phyloP scores from a whole-genome alignment of 2,113 vertebrate genomes.

The Octodon degus region DNA sequence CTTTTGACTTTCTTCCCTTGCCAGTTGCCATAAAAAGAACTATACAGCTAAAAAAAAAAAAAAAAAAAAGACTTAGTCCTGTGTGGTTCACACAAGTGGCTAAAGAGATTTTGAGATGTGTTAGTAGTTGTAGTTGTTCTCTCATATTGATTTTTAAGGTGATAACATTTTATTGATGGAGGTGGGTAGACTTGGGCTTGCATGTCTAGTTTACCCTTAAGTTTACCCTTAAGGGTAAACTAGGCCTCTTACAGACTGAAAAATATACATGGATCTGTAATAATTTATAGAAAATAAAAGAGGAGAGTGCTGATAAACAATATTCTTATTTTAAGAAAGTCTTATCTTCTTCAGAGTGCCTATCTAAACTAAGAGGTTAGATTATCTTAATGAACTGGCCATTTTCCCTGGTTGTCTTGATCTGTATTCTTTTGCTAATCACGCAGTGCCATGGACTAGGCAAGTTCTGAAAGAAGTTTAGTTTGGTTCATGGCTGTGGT shows the following conservation, averaged over 20 bases:
- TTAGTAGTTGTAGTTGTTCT: slow-evolving; percentile 85
- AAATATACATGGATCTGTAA: slow-evolving; percentile 58
- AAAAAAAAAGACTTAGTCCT: slow-evolving; percentile 80
- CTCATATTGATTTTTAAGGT: slow-evolving; percentile 88
- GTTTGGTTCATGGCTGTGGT: background rate
- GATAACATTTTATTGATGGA: slow-evolving; percentile 89
- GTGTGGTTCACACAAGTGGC: slow-evolving; percentile 85
- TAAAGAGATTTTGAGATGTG: slow-evolving; percentile 86
- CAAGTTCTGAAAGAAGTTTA: background rate
- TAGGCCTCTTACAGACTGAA: slow-evolving; percentile 24
- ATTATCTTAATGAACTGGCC: slow-evolving; percentile 14
- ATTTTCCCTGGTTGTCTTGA: background rate
- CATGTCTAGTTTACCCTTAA: too few relatives aligned
- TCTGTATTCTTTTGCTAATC: background rate
- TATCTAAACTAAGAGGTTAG: background rate
- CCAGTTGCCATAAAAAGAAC: slow-evolving; percentile 80
- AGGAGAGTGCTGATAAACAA: background rate
- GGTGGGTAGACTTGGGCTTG: slow-evolving; percentile 66
- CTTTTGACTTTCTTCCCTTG: slow-evolving; percentile 70
- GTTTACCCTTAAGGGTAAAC: slow-evolving; percentile 57
- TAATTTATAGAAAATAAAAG: slow-evolving; percentile 37
- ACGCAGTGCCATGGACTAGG: background rate
- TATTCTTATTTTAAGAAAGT: background rate
- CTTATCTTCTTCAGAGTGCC: background rate
- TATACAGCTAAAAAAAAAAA: slow-evolving; percentile 88